These are phyloP conservation scores for Hirtodrosophila cameraria DNA, from an alignment of 2,888 invertebrate genomes.

Conservation along the genomic window DNA sequence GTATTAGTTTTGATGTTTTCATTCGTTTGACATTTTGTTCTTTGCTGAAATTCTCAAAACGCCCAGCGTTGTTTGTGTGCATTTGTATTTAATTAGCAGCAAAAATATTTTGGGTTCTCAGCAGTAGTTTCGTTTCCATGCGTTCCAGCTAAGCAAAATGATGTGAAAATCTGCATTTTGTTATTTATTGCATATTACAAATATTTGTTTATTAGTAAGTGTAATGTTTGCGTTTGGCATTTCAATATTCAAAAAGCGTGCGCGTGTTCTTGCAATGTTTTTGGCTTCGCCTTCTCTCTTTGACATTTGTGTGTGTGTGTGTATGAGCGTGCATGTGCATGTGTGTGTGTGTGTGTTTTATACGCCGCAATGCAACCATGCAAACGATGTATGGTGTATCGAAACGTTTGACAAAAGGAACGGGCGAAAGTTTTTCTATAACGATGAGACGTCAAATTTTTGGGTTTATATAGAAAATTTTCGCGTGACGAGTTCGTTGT, in stretches of 20 bases:
- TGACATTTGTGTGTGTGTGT: too few relatives aligned
- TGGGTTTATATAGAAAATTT: conserved; percentile 57
- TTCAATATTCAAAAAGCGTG: conserved; percentile 58
- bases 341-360: too few relatives aligned
- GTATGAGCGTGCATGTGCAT: too few relatives aligned
- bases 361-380: conserved; percentile 63
- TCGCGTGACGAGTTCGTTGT: conserved; percentile 72
- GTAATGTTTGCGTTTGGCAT: conserved; percentile 11
- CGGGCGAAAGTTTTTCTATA: conserved; percentile 78
- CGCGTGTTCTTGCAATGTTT: conserved; percentile 46
- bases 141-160: conserved; percentile 39
- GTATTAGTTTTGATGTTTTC: conserved; percentile 1
- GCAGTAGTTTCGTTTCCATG: conserved; percentile 36
- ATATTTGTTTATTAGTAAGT: too few relatives aligned
- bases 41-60: background rate
- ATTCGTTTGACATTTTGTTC: background rate
- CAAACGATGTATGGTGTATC: conserved; percentile 48
- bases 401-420: conserved; percentile 64
- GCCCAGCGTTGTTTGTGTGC: conserved; percentile 16
- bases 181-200: too few relatives aligned
- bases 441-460: conserved; percentile 81
- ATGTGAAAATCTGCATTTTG: too few relatives aligned
- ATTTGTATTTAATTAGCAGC: conserved; percentile 45
- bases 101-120: conserved; percentile 33
- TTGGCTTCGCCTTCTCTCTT: conserved; percentile 28